Percentiles rank a stretch among this genome's conserved stretches.
phyloP scores from a whole-genome alignment of 2,797 vertebrate species.

The Microctenopoma steveboyesi region DNA sequence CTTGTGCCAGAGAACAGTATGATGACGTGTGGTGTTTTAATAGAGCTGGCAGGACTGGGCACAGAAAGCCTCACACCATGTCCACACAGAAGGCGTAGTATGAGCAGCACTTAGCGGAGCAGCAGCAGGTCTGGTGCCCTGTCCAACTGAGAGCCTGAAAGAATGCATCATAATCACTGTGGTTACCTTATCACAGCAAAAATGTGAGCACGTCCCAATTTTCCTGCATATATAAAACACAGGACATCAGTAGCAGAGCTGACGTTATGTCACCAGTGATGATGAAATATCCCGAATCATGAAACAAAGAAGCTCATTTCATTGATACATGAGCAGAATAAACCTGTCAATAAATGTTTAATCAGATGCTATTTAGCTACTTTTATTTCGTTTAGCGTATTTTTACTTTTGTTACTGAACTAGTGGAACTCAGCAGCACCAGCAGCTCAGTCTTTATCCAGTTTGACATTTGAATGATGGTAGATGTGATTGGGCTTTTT shows the following conservation, averaged over 20 bases:
- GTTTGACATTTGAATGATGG: too few species aligned
- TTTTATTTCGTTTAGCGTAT: too few species aligned
- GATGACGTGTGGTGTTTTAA: constrained; percentile 70
- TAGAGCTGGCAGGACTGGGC: constrained; percentile 60
- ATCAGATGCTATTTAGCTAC: too few species aligned
- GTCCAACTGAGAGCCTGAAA: not conserved
- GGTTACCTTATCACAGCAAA: not conserved
- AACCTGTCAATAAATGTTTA: too few species aligned
- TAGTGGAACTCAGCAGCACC: not conserved
- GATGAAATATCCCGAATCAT: too few species aligned
- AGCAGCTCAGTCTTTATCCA: not conserved
- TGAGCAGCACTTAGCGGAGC: not conserved
- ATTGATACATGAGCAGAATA: too few species aligned
- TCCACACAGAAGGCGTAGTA: not conserved
- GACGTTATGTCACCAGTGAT: too few species aligned
- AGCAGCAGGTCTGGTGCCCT: not conserved
- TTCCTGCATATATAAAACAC: not conserved
- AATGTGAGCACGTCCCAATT: too few species aligned
- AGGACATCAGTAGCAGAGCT: not conserved
- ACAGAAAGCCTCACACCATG: constrained; percentile 14
- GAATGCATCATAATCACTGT: not conserved
- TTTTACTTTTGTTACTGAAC: not conserved
- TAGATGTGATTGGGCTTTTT: not conserved
- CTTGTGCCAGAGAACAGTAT: constrained; percentile 63
- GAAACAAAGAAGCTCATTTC: too few species aligned